A percentile compares a stretch with the other conserved stretches of the same genome.
These are phyloP conservation scores for Caretta caretta DNA, from an alignment of 2,113 vertebrate species.

Conservation along the genomic window DNA sequence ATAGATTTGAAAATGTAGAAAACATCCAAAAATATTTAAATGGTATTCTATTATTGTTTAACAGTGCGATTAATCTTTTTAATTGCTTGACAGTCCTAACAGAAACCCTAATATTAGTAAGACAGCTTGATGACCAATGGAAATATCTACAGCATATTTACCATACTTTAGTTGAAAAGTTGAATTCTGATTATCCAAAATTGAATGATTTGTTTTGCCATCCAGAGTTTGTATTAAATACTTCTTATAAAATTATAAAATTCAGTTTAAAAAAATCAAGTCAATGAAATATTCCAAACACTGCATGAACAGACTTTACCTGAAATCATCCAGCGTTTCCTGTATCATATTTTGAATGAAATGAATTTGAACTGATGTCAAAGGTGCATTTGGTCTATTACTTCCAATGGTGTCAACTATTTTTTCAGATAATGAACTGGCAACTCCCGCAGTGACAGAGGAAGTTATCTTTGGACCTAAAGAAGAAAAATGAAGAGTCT, in stretches of 20 bases:
- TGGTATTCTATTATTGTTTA: too few species aligned
- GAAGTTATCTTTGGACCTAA: conserved; percentile 79
- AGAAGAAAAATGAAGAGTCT: background rate
- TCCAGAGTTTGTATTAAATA: background rate
- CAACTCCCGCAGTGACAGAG: conserved; percentile 76
- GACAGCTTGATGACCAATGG: background rate
- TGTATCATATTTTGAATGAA: conserved; percentile 98
- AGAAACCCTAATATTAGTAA: background rate
- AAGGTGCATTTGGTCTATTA: conserved; percentile 84
- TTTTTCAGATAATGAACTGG: conserved; percentile 87
- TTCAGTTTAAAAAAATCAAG: background rate
- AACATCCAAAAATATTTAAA: too few species aligned
- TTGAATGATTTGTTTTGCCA: background rate
- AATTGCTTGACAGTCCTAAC: too few species aligned
- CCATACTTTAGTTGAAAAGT: background rate
- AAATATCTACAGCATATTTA: background rate
- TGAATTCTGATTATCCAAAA: background rate
- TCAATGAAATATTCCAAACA: background rate
- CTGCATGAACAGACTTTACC: conserved; percentile 76
- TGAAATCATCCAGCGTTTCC: conserved; percentile 94
- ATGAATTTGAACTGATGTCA: conserved; percentile 92
- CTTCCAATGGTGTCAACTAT: conserved; percentile 84
- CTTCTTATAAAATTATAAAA: background rate
- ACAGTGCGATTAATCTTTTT: too few species aligned
- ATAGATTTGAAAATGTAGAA: too few species aligned